phyloP scores from a whole-genome alignment of 2,888 invertebrate genomes.

The Hypena proboscidalis region DNA sequence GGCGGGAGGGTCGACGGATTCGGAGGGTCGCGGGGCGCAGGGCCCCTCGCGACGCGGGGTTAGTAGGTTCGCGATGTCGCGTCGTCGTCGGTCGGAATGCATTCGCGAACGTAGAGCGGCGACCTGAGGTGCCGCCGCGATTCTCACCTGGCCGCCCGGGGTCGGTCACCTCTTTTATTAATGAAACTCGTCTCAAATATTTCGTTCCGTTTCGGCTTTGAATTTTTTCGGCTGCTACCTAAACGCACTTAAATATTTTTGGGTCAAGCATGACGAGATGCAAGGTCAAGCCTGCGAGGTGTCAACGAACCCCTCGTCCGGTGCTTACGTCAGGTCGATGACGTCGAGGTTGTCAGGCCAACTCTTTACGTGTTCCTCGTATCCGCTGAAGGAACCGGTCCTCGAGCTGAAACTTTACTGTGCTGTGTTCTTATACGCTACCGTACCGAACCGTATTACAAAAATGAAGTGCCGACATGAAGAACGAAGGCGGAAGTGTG shows the following conservation, averaged over 20 bases:
- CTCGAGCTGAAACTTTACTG: constrained; percentile 36
- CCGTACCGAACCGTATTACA: constrained; percentile 43
- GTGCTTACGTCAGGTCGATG: constrained; percentile 80
- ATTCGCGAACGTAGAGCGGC: constrained; percentile 84
- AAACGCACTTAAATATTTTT: constrained; percentile 58
- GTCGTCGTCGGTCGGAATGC: constrained; percentile 83
- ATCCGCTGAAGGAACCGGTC: constrained; percentile 14
- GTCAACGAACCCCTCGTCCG: constrained; percentile 81
- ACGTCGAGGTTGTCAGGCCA: constrained; percentile 69
- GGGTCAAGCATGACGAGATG: constrained; percentile 71
- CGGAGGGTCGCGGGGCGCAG: constrained; percentile 81
- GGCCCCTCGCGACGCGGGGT: constrained; percentile 82
- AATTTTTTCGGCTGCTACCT: constrained; percentile 34
- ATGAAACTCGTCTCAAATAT: constrained; percentile 45
- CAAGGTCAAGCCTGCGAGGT: constrained; percentile 79
- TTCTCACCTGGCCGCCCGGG: constrained; percentile 71
- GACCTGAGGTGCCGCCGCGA: constrained; percentile 81
- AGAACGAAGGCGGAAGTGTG: constrained; percentile 79
- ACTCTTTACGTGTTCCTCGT: constrained; percentile 38
- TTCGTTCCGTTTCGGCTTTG: constrained; percentile 37
- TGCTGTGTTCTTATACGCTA: constrained; percentile 42
- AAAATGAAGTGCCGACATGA: constrained; percentile 67
- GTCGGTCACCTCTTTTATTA: constrained; percentile 69
- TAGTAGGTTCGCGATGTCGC: constrained; percentile 85
- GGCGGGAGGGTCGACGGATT: constrained; percentile 73